These are phyloP conservation scores for Nemurella pictetii DNA, from an alignment of 2,888 invertebrate species.

Conservation along the genomic window DNA sequence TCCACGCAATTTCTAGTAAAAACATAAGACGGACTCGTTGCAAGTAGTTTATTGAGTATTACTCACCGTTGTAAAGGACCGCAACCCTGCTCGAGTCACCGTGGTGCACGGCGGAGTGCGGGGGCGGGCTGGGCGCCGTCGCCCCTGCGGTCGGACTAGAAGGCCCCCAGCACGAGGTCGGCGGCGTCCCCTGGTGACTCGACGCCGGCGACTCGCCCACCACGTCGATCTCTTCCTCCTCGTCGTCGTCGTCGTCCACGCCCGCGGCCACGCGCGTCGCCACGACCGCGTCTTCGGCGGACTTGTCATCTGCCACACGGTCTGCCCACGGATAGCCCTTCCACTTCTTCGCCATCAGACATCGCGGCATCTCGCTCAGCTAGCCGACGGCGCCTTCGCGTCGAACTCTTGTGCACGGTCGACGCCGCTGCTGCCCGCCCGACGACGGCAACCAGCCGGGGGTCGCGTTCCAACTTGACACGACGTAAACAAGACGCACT, in stretches of 20 bases:
- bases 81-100: conserved; percentile 66
- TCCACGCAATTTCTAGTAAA: too few relatives aligned
- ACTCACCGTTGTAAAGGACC: conserved; percentile 77
- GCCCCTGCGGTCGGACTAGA: conserved; percentile 76
- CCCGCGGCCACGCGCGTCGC: conserved; percentile 45
- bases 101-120: conserved; percentile 52
- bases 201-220: conserved; percentile 67
- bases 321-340: conserved; percentile 82
- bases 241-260: conserved; percentile 45
- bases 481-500: conserved; percentile 47
- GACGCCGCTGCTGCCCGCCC: not conserved
- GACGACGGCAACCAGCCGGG: not conserved
- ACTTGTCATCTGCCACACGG: conserved; percentile 54
- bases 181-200: conserved; percentile 45
- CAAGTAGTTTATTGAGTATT: too few relatives aligned
- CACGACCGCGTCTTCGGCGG: conserved; percentile 44
- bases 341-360: conserved; percentile 96
- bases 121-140: conserved; percentile 57
- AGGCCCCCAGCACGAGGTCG: conserved; percentile 69
- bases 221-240: conserved; percentile 81
- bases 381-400: not conserved
- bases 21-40: too few relatives aligned
- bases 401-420: not conserved
- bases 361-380: conserved; percentile 81
- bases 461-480: conserved; percentile 44